Conservation (phyloP, 2,888 invertebrate species). For the Parnassius smintheus region DNA sequence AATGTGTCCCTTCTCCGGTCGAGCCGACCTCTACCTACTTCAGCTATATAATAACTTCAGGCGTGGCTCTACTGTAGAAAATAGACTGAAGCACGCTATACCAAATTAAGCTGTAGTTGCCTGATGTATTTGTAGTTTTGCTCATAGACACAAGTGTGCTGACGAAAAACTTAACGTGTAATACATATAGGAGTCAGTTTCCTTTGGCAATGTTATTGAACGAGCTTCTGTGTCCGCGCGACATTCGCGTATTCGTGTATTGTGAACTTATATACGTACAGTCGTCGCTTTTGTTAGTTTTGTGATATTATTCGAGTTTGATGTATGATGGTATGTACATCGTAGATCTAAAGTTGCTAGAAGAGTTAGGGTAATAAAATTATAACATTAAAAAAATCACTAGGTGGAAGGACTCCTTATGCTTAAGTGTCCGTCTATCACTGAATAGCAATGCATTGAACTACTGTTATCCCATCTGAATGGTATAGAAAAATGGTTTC, state of each 20-base stretch:
- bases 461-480: too few relatives aligned
- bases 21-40: too few relatives aligned
- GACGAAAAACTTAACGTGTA: background rate
- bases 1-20: too few relatives aligned
- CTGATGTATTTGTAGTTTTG: constrained; percentile 11
- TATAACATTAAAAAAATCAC: too few relatives aligned
- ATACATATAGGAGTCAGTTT: constrained; percentile 16
- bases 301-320: constrained; percentile 58
- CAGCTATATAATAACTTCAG: too few relatives aligned
- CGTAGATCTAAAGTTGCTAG: constrained; percentile 15
- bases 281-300: constrained; percentile 48
- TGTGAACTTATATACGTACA: constrained; percentile 27
- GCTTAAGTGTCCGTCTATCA: too few relatives aligned
- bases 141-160: background rate
- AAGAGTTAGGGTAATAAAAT: background rate
- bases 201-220: constrained; percentile 5
- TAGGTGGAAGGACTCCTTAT: too few relatives aligned
- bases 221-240: constrained; percentile 21
- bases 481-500: too few relatives aligned
- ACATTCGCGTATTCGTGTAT: constrained; percentile 27
- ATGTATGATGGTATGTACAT: constrained; percentile 44
- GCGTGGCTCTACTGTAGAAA: background rate
- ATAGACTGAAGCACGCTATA: constrained; percentile 16
- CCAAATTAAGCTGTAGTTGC: constrained; percentile 4
- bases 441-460: too few relatives aligned